Percentiles rank a stretch among this genome's conserved stretches.
Conservation (phyloP, 2,113 vertebrate genomes). For the Charina bottae region DNA sequence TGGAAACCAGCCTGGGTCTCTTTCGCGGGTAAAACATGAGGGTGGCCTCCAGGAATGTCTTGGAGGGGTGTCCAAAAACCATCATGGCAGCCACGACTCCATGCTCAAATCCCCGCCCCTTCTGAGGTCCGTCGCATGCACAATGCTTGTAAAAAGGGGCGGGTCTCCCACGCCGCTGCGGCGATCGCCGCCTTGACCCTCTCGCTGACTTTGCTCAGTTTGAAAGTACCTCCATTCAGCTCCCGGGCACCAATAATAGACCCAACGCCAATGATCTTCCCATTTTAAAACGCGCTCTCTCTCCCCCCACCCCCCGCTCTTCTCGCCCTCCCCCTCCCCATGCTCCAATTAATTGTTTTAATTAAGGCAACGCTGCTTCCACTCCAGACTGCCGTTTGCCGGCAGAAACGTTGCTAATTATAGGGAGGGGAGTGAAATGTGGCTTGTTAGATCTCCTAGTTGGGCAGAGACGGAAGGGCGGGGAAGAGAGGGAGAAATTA, state of each 20-base stretch:
- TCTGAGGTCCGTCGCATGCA: too few relatives aligned
- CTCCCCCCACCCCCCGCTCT: not conserved
- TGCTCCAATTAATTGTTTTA: constrained; percentile 71
- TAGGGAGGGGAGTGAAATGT: constrained; percentile 35
- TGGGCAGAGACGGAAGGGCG: constrained; percentile 30
- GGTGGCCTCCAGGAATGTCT: too few relatives aligned
- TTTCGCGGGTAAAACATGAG: too few relatives aligned
- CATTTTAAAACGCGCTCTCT: not conserved
- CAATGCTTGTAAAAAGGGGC: too few relatives aligned
- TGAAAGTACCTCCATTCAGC: not conserved
- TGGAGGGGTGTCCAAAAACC: too few relatives aligned
- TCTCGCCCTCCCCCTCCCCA: constrained; percentile 51
- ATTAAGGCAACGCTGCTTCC: constrained; percentile 68
- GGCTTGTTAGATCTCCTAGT: constrained; percentile 7
- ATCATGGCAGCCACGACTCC: too few relatives aligned
- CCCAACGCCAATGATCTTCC: not conserved
- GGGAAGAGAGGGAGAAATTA: not conserved
- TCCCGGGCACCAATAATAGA: not conserved
- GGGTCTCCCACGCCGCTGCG: too few relatives aligned
- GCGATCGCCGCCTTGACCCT: too few relatives aligned
- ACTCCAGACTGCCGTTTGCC: constrained; percentile 63
- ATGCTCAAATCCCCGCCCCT: too few relatives aligned
- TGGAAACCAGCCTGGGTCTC: too few relatives aligned
- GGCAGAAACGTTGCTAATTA: constrained; percentile 65
- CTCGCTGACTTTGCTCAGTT: too few relatives aligned